These are phyloP conservation scores for Matsumyia berberina DNA, from an alignment of 2,888 invertebrate species.

Conservation along the genomic window DNA sequence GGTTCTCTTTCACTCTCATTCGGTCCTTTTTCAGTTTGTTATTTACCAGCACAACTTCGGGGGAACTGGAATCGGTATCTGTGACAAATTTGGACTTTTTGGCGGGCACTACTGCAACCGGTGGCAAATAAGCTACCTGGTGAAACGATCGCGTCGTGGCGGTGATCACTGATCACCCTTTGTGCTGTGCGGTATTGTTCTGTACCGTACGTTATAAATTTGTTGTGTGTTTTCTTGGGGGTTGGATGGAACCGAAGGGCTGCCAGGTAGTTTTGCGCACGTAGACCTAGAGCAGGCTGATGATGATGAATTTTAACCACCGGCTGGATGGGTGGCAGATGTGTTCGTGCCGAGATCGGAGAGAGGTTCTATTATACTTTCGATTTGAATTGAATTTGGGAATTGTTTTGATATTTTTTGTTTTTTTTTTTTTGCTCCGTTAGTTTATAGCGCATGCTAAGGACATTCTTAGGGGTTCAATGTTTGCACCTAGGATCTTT, in stretches of 20 bases:
- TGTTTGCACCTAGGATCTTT: conserved; percentile 67
- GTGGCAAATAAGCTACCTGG: conserved; percentile 73
- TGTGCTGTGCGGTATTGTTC: conserved; percentile 69
- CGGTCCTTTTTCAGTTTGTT: conserved; percentile 13
- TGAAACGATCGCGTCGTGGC: conserved; percentile 35
- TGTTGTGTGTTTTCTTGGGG: conserved; percentile 45
- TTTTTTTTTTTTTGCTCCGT: conserved; percentile 39
- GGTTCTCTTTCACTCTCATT: conserved; percentile 26
- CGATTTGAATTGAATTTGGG: conserved; percentile 73
- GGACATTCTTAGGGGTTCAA: conserved; percentile 55
- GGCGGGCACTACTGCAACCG: conserved; percentile 73
- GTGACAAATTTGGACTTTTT: conserved; percentile 71
- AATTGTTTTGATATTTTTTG: conserved; percentile 69
- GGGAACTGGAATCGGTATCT: conserved; percentile 30
- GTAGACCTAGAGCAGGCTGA: conserved; percentile 32
- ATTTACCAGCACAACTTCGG: conserved; percentile 26
- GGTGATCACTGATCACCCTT: conserved; percentile 56
- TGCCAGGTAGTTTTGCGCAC: conserved; percentile 73
- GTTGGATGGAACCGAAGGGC: conserved; percentile 57
- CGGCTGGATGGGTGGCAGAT: conserved; percentile 76
- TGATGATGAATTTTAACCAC: conserved; percentile 71
- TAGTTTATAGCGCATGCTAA: conserved; percentile 71
- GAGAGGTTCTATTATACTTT: conserved; percentile 67
- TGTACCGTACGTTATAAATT: conserved; percentile 44
- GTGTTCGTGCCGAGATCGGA: conserved; percentile 26